Evolutionary conservation across 2,113 vertebrate species (phyloP), one percentile per base, ranked within the genome.

Genomic region (Salminus brasiliensis): DNA sequence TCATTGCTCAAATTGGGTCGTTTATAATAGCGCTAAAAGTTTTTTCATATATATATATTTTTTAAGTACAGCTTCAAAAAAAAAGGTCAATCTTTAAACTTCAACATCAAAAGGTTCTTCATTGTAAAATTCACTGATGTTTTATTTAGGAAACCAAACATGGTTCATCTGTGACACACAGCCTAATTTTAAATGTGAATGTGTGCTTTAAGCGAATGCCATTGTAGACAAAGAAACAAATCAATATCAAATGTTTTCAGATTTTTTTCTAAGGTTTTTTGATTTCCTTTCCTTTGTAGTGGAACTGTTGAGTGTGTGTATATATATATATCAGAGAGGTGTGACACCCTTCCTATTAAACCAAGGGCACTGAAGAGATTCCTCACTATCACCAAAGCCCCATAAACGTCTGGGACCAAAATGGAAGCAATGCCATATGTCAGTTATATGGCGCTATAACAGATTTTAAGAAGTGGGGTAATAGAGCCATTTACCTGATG

Each of bases 361-460:
- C 90, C 93, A 94, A 94, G 92, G 93, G 90, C 93, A 92, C 86
- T 76, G 75, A 86, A 90, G 89, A 90, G 87, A 93, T 93, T 89
- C 88, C 87, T 92, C 89, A 93, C 89, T 86, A 92, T 92, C 91
- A 88, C 88, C 82, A 63, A 85, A 84, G 90, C 85, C 90, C 90
- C 91, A 93, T 93, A 93, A 93, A 91, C 92, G 92, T 93, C 92
- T 49, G 79, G 80, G 89, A 90, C 90, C 86, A 88, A 92, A 93
- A 92, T 91, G 88, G 92, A 91, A 89, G 86, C 91, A 84, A 85
- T 76, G 91, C 91, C 89, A 85, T 92, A 92, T 90, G 92, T 94
- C 93, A 94, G 90, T 91, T 92, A 92, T 92, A 93, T 92, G 91
- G 90, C 83, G 86, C 90, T 90, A 92, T 93, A 93, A 93, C 89